A percentile compares a stretch with the other conserved stretches of the same genome.
These are phyloP conservation scores for Leptopterna dolabrata DNA, from an alignment of 2,888 invertebrate genomes.

Conservation along the genomic window DNA sequence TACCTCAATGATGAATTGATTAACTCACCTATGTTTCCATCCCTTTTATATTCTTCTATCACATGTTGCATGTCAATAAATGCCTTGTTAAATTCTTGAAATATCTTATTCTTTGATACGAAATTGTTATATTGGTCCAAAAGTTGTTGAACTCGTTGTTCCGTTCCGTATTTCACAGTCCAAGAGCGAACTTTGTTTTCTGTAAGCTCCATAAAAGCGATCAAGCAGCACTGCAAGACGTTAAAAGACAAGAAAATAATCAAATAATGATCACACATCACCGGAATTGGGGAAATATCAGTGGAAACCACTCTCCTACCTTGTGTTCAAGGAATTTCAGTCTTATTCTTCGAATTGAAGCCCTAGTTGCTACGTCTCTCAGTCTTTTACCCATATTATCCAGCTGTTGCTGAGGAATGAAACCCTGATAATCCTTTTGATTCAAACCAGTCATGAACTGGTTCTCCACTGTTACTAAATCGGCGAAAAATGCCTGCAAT, in stretches of 20 bases:
- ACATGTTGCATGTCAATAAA: slow-evolving; percentile 93
- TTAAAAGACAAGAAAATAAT: slow-evolving; percentile 53
- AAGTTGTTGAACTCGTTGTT: slow-evolving; percentile 84
- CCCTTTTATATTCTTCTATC: slow-evolving; percentile 88
- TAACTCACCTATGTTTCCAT: slow-evolving; percentile 80
- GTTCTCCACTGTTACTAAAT: slow-evolving; percentile 80
- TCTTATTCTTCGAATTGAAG: slow-evolving; percentile 84
- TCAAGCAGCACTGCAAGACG: slow-evolving; percentile 79
- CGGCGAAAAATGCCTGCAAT: slow-evolving; percentile 81
- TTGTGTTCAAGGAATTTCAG: slow-evolving; percentile 93
- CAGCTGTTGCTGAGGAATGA: slow-evolving; percentile 83
- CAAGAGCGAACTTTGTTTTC: slow-evolving; percentile 90
- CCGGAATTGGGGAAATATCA: too few species aligned
- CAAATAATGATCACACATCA: neutral
- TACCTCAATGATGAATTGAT: neutral
- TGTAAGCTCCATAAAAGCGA: slow-evolving; percentile 90
- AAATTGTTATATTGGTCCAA: slow-evolving; percentile 91
- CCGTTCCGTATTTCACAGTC: slow-evolving; percentile 88
- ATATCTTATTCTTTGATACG: slow-evolving; percentile 91
- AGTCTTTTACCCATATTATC: slow-evolving; percentile 84
- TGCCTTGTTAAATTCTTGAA: slow-evolving; percentile 93
- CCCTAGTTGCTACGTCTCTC: slow-evolving; percentile 78
- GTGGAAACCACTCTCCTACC: slow-evolving; percentile 64
- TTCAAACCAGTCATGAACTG: slow-evolving; percentile 78
- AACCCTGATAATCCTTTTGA: slow-evolving; percentile 59